These are phyloP conservation scores for Bradypus variegatus DNA, from an alignment of 2,797 vertebrate species.

Conservation along the genomic window DNA sequence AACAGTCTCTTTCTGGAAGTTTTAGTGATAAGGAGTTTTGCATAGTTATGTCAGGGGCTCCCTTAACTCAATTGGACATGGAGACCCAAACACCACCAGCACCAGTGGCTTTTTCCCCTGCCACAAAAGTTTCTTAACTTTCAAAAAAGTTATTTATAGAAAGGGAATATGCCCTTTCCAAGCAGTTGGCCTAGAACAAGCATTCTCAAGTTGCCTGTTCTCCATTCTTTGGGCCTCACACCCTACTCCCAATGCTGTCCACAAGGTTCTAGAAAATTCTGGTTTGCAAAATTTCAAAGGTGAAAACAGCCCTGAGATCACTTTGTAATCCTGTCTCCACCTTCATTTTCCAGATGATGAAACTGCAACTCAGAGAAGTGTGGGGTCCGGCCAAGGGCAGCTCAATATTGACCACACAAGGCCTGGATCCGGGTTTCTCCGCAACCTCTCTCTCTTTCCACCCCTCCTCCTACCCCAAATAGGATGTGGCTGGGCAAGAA, in stretches of 20 bases:
- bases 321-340: background rate
- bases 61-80: background rate
- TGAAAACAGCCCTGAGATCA: background rate
- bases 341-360: background rate
- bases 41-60: background rate
- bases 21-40: background rate
- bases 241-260: background rate
- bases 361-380: background rate
- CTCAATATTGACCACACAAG: background rate
- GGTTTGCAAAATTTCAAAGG: background rate
- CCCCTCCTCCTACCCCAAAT: background rate
- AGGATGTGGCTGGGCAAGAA: background rate
- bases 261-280: background rate
- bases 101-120: background rate
- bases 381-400: background rate
- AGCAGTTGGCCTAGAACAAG: background rate
- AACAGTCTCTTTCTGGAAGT: background rate
- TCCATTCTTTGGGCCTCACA: background rate
- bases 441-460: background rate
- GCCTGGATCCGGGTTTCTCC: background rate
- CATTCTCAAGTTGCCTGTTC: background rate
- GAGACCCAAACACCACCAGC: background rate
- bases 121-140: background rate
- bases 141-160: slow-evolving; percentile 4
- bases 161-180: background rate